These are phyloP conservation scores for Melanaphis sacchari DNA, from an alignment of 1,140 invertebrate species.

Conservation along the genomic window DNA sequence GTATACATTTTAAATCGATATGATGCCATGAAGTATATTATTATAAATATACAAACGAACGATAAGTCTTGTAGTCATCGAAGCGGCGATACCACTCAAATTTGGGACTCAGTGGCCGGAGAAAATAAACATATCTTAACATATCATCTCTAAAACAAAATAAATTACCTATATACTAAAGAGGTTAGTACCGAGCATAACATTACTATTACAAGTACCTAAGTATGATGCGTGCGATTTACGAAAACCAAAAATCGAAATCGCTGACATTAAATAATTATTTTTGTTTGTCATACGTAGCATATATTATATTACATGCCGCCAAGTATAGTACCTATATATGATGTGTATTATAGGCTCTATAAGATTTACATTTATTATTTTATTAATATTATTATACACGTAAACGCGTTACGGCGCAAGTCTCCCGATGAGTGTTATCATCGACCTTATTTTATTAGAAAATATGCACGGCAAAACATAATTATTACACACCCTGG, in stretches of 20 bases:
- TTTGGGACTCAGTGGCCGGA: not conserved
- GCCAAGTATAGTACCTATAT: not conserved
- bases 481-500: not conserved
- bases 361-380: not conserved
- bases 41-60: not conserved
- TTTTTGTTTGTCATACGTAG: not conserved
- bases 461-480: not conserved
- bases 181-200: not conserved
- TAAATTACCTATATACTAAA: not conserved
- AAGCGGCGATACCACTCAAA: not conserved
- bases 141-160: not conserved
- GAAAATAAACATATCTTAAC: not conserved
- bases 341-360: not conserved
- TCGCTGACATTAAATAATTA: not conserved
- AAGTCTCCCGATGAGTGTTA: not conserved
- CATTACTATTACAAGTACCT: not conserved
- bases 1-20: slow-evolving; percentile 4
- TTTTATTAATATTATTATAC: no score
- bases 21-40: not conserved
- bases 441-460: not conserved
- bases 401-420: not conserved
- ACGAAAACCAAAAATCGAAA: not conserved
- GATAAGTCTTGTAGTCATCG: not conserved
- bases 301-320: no score
- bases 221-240: not conserved